Base-by-base conservation (phyloP, 2,888 invertebrate species). In the Embidobia sp. region DNA sequence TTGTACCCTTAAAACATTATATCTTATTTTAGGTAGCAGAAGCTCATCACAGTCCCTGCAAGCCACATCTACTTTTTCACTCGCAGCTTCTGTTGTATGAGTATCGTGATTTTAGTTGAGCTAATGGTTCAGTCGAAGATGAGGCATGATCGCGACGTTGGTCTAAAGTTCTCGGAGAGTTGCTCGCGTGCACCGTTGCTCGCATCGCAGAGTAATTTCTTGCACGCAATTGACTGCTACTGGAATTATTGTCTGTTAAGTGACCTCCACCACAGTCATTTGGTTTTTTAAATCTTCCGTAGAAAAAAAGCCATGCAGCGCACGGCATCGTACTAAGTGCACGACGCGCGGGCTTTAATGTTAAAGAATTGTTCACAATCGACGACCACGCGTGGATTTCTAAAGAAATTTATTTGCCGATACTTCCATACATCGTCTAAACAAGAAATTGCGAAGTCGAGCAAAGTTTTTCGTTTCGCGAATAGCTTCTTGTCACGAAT, bases 181-280 rank as follows among this genome's bases (percentile, higher is more conserved):
- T 13, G 79, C 63, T 77, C 77, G 79, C 77, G 77, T 78, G 79
- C 73, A 72, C 72, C 63, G 72, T 61, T 79, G 81, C 83, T 83
- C 75, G 79, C 81, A 84, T 87, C 85, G 85, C 79, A 84, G 83
- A 83, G 87, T 85, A 88, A 88, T 88, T 88, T 88, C 85, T 88
- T 85, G 88, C 88, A 88, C 87, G 88, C 88, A 85, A 88, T 87
- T 86, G 85, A 83, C 84, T 85, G 87, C 88, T 88, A 87, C 87
- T 86, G 87, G 87, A 87, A 87, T 87, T 75, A 79, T 79, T 86
- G 84, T 85, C 85, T 84, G 85, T 84, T 85, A 85, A 85, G 85
- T 84, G 86, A 87, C 87, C 86, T 86, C 86, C 84, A 83, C 85
- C 85, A 85, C 85, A 85, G 83, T 85, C 86, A 85, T 86, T 87